Percentiles rank a stretch among this genome's conserved stretches.
These are phyloP conservation scores for Leptinotarsa defecta DNA, from an alignment of 1,140 invertebrate species.

Conservation along the genomic window DNA sequence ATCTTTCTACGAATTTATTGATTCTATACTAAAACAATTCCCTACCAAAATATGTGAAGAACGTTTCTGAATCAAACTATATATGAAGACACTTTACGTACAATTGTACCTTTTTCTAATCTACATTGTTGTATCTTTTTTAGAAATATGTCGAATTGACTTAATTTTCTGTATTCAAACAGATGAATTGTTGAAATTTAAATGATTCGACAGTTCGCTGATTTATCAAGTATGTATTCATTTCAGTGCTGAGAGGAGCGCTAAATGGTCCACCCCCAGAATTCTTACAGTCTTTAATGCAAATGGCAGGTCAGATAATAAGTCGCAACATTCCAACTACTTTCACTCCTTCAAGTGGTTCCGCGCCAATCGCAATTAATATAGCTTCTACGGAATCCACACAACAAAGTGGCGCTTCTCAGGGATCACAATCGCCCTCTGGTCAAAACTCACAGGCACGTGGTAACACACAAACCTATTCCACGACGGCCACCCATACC, in stretches of 20 bases:
- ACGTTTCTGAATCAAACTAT: too few species aligned
- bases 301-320: slow-evolving; percentile 53
- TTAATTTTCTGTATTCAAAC: neutral
- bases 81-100: too few species aligned
- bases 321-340: slow-evolving; percentile 25
- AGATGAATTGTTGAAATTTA: neutral
- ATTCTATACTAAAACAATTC: too few species aligned
- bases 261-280: slow-evolving; percentile 57
- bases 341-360: slow-evolving; percentile 16
- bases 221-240: slow-evolving; percentile 28
- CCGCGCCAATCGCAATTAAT: slow-evolving; percentile 26
- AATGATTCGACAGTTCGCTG: too few species aligned
- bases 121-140: too few species aligned
- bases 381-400: slow-evolving; percentile 29
- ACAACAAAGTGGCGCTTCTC: slow-evolving; percentile 35
- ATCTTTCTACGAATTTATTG: too few species aligned
- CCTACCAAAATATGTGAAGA: too few species aligned
- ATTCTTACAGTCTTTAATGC: slow-evolving; percentile 66
- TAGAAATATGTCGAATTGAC: neutral
- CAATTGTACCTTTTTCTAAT: too few species aligned
- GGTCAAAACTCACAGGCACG: slow-evolving; percentile 60
- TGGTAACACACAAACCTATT: slow-evolving; percentile 65
- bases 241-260: slow-evolving; percentile 55
- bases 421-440: slow-evolving; percentile 32
- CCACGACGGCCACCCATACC: slow-evolving; percentile 70